Evolutionary conservation across 2,113 vertebrate genomes (phyloP).

Genomic region (Excalfactoria chinensis): DNA sequence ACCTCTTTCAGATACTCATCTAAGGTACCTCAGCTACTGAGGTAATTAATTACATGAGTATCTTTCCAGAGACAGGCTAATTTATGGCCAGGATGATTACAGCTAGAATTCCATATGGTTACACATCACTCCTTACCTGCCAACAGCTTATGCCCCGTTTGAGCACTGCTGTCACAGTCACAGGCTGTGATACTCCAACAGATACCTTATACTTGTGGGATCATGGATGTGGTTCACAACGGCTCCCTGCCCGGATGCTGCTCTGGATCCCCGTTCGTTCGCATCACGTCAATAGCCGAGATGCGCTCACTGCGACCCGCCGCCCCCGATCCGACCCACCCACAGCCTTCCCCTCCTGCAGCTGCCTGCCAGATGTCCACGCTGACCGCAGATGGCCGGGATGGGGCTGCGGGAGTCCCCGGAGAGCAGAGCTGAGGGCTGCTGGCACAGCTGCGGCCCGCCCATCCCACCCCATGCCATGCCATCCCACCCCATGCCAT

Average conservation of each 20-base stretch:
- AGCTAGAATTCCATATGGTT: neutral
- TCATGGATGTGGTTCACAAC: neutral
- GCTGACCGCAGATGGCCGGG: conserved; percentile 45
- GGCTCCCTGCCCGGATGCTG: conserved; percentile 26
- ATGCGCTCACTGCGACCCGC: conserved; percentile 8
- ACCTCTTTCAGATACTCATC: neutral
- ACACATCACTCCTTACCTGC: neutral
- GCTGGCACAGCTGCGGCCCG: conserved; percentile 18
- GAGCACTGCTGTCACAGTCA: neutral
- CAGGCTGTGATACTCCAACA: no score
- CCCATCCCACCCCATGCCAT: neutral
- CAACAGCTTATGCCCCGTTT: neutral
- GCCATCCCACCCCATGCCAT: no score
- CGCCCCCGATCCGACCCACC: neutral
- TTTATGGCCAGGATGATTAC: neutral
- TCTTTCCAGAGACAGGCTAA: neutral
- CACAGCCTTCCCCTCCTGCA: neutral
- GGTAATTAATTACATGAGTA: neutral
- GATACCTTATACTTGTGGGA: no score
- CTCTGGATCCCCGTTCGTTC: neutral
- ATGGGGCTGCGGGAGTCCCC: neutral
- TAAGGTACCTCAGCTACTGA: neutral
- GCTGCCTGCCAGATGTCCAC: conserved; percentile 40
- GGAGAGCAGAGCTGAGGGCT: neutral
- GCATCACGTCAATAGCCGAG: neutral